These are phyloP conservation scores for Leucopsar rothschildi DNA, from an alignment of 2,113 vertebrate genomes.

Conservation along the genomic window DNA sequence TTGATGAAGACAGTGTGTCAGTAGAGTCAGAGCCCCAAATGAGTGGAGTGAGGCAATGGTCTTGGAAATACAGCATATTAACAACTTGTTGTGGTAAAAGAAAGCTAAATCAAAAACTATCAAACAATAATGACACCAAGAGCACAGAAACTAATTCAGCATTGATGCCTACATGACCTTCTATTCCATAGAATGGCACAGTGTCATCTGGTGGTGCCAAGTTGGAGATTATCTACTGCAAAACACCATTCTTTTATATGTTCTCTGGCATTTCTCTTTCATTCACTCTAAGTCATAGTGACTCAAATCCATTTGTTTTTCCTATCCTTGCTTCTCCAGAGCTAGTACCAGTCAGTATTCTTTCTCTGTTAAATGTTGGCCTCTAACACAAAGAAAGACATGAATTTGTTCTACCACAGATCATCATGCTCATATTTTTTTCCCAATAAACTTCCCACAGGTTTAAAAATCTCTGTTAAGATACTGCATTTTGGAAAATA, in stretches of 20 bases:
- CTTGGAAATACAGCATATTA: neutral
- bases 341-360: neutral
- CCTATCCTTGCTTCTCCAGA: neutral
- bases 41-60: neutral
- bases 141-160: neutral
- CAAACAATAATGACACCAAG: accelerated
- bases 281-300: neutral
- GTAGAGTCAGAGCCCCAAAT: neutral
- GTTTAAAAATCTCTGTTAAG: neutral
- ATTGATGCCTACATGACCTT: neutral
- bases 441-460: neutral
- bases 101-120: neutral
- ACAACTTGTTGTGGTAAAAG: neutral
- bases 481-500: neutral
- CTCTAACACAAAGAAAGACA: neutral
- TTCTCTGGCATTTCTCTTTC: neutral
- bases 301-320: neutral
- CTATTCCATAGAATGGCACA: neutral
- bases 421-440: neutral
- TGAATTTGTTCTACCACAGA: neutral
- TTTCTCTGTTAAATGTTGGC: neutral
- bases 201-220: neutral
- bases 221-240: neutral
- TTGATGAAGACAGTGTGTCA: neutral
- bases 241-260: neutral